A percentile compares a stretch with the other conserved stretches of the same genome.
Conservation (phyloP, 2,888 invertebrate genomes). For the Leuctra nigra region DNA sequence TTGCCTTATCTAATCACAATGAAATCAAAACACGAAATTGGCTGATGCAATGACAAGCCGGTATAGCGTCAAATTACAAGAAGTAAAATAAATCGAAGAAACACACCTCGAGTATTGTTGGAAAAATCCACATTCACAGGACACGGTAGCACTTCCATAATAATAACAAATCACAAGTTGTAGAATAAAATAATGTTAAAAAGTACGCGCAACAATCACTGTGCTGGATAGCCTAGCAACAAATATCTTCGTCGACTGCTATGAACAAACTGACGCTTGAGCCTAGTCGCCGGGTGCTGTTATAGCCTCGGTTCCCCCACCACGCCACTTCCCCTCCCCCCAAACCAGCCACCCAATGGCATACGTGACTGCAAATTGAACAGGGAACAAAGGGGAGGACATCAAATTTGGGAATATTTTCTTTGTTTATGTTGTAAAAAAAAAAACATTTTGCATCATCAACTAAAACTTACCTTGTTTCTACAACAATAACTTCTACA, state of each 20-base stretch:
- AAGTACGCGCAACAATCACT: not conserved
- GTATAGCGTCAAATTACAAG: not conserved
- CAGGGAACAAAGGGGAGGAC: no score
- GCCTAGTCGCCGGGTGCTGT: not conserved
- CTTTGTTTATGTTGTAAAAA: no score
- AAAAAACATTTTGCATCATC: no score
- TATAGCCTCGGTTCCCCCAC: not conserved
- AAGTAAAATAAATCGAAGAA: slow-evolving; percentile 3
- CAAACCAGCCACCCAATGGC: not conserved
- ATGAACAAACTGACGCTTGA: not conserved
- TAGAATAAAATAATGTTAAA: slow-evolving; percentile 10
- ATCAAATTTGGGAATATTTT: no score
- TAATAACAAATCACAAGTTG: slow-evolving; percentile 16
- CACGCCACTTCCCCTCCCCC: slow-evolving; percentile 1
- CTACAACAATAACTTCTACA: no score
- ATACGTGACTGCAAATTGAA: slow-evolving; percentile 5
- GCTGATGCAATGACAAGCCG: not conserved
- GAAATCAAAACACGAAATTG: not conserved
- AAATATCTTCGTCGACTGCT: not conserved
- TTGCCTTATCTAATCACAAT: not conserved
- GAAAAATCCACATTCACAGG: slow-evolving; percentile 70
- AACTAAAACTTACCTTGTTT: no score
- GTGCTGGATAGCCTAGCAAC: slow-evolving; percentile 4
- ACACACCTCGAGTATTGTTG: slow-evolving; percentile 40
- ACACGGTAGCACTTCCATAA: slow-evolving; percentile 74